Conservation (phyloP, 2,113 vertebrate genomes). For the Phasianus colchicus region DNA sequence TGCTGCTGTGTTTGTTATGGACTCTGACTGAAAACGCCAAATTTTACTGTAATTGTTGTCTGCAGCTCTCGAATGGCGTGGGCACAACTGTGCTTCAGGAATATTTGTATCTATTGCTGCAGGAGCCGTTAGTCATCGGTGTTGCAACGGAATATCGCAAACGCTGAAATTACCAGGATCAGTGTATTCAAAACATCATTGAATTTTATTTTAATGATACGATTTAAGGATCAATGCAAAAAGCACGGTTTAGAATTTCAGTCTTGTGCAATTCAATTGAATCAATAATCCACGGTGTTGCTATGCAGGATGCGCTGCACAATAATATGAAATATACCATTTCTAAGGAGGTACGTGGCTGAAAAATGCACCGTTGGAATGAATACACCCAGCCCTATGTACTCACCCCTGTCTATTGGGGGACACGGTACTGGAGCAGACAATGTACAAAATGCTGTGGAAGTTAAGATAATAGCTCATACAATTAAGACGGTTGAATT, state of each 20-base stretch:
- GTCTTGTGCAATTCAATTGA: conserved; percentile 59
- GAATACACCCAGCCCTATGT: not conserved
- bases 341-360: conserved; percentile 13
- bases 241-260: conserved; percentile 58
- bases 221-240: conserved; percentile 67
- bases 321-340: conserved; percentile 42
- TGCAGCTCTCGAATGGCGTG: conserved; percentile 20
- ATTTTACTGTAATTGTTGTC: conserved; percentile 61
- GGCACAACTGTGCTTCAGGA: not conserved
- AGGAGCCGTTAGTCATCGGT: not conserved
- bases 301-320: conserved; percentile 40
- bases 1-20: not conserved
- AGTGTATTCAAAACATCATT: not conserved
- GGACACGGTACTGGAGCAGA: not conserved
- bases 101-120: conserved; percentile 11
- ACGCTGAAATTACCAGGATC: conserved; percentile 26
- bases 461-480: not conserved
- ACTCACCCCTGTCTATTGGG: not conserved
- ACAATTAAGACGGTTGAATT: not conserved
- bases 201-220: conserved; percentile 41
- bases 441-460: not conserved
- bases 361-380: not conserved
- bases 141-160: not conserved
- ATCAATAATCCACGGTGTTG: conserved; percentile 58
- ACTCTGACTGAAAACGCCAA: conserved; percentile 19